A percentile compares a stretch with the other conserved stretches of the same genome.
phyloP scores from a whole-genome alignment of 1,140 invertebrate species.

The Schlechtendalia chinensis region DNA sequence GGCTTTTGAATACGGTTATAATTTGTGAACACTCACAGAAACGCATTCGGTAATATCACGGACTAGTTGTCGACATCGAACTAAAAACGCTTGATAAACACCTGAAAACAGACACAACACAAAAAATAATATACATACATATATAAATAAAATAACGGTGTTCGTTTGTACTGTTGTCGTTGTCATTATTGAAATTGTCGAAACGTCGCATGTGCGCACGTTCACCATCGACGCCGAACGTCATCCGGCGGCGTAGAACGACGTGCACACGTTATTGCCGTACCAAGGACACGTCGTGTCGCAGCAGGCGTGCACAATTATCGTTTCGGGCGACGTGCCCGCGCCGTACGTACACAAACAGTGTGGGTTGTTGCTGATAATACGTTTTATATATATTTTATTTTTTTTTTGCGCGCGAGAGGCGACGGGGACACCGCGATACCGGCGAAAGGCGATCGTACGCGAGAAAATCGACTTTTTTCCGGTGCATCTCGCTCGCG shows the following conservation, averaged over 20 bases:
- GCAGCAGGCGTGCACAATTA: too few relatives aligned
- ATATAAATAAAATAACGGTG: neutral
- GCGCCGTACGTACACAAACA: too few relatives aligned
- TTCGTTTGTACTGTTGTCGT: neutral
- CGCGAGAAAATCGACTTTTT: neutral
- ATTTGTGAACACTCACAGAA: neutral
- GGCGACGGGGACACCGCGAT: too few relatives aligned
- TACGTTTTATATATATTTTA: too few relatives aligned
- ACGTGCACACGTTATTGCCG: neutral
- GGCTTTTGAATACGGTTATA: too few relatives aligned
- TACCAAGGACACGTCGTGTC: neutral
- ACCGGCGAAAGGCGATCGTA: neutral
- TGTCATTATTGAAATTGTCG: neutral
- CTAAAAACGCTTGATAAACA: slow-evolving; percentile 46
- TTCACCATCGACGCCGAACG: neutral
- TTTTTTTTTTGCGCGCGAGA: too few relatives aligned
- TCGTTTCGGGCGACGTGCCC: too few relatives aligned
- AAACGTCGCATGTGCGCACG: neutral
- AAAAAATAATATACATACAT: too few relatives aligned
- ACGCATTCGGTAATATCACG: slow-evolving; percentile 7
- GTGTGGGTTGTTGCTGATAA: too few relatives aligned
- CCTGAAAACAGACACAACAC: slow-evolving; percentile 29
- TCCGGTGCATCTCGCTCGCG: too few relatives aligned
- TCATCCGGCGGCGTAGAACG: neutral
- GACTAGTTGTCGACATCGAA: slow-evolving; percentile 45